These are phyloP conservation scores for Euschistus heros DNA, from an alignment of 1,140 invertebrate species.

Conservation along the genomic window DNA sequence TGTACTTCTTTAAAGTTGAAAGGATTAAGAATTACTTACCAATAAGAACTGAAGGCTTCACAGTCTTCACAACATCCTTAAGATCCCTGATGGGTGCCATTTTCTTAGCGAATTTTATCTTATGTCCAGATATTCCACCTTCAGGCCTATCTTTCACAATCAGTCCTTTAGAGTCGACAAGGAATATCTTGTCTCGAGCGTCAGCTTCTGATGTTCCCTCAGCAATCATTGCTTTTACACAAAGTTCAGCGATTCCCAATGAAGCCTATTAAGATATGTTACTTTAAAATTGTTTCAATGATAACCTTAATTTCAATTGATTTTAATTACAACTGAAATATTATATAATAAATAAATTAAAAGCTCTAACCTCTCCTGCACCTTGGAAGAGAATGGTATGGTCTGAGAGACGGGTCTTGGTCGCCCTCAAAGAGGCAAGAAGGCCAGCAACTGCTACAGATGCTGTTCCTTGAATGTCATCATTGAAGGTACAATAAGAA, in stretches of 20 bases:
- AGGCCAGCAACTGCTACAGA: constrained; percentile 85
- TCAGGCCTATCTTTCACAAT: constrained; percentile 65
- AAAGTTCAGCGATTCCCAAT: constrained; percentile 75
- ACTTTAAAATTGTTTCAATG: too few relatives aligned
- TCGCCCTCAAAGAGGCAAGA: constrained; percentile 68
- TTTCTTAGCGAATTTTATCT: constrained; percentile 62
- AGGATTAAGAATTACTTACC: constrained; percentile 43
- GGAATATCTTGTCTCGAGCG: constrained; percentile 60
- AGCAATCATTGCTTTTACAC: constrained; percentile 75
- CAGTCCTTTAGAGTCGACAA: constrained; percentile 61
- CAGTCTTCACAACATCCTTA: constrained; percentile 57
- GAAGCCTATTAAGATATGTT: constrained; percentile 47
- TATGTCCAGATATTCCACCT: constrained; percentile 64
- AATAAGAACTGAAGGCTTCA: constrained; percentile 79
- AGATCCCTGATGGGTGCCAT: constrained; percentile 57
- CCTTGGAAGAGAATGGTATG: constrained; percentile 86
- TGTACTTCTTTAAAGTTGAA: too few relatives aligned
- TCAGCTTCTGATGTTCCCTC: constrained; percentile 61
- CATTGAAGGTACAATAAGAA: constrained; percentile 87
- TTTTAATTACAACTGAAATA: neutral
- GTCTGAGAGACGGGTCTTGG: constrained; percentile 61
- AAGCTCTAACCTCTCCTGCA: constrained; percentile 61
- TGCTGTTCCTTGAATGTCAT: constrained; percentile 89
- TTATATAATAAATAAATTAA: neutral
- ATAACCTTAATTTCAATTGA: neutral